A percentile compares a stretch with the other conserved stretches of the same genome.
phyloP scores from a whole-genome alignment of 2,113 vertebrate species.

The Ctenodactylus gundi region DNA sequence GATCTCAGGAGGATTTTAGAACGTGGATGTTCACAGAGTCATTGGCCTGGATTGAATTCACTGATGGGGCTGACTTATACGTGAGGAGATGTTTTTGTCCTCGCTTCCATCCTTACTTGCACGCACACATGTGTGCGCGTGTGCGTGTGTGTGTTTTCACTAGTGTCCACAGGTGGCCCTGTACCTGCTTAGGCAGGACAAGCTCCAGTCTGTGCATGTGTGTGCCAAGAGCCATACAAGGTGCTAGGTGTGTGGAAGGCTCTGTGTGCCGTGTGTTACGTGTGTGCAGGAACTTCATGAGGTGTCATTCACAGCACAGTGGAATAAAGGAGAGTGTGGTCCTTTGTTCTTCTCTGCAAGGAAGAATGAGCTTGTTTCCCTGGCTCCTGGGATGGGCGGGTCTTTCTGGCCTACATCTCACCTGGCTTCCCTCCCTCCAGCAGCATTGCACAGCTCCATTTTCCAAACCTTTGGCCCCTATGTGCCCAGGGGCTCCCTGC shows the following conservation, averaged over 20 bases:
- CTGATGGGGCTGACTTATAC: neutral
- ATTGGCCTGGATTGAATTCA: neutral
- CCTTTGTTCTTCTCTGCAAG: conserved; percentile 60
- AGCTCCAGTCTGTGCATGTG: neutral
- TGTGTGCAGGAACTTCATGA: neutral
- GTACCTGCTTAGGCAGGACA: neutral
- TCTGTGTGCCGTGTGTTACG: neutral
- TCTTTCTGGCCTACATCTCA: neutral
- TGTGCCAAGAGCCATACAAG: neutral
- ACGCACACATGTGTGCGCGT: neutral
- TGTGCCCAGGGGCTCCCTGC: neutral
- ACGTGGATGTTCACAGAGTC: neutral
- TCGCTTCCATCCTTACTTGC: neutral
- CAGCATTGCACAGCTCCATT: neutral
- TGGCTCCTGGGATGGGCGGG: neutral
- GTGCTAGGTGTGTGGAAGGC: neutral
- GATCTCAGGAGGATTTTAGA: neutral
- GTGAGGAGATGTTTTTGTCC: neutral
- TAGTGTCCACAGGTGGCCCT: neutral
- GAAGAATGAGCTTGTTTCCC: neutral
- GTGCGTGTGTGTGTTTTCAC: too few species aligned
- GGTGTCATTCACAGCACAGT: neutral
- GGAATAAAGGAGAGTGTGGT: neutral
- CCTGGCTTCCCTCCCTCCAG: neutral
- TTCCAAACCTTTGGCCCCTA: neutral